Base-by-base conservation (phyloP, 1,140 invertebrate species). In the Patella vulgata region DNA sequence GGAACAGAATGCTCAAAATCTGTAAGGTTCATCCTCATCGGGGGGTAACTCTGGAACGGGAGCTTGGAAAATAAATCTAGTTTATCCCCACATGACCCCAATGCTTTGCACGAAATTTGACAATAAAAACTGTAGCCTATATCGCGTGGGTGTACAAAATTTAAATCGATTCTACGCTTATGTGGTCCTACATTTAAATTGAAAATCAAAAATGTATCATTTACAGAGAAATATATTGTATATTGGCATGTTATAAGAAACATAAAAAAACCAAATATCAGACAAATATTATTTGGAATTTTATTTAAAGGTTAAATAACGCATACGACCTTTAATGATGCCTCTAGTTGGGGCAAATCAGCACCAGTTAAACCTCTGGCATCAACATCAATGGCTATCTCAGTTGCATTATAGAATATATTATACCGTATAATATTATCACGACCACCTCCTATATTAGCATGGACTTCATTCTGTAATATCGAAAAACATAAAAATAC, bases 401-500 rank as follows among this genome's bases (percentile, higher is more conserved):
- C 23, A 23, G 42, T 44, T n/a, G 42, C 42, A 23, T 44, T 23
- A 23, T 44, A 44, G 42, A 44, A 44, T n/a, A 44, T 23, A 23
- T 44, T 44, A 30, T 63, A 50, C 3, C 52, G 42, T n/a, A 75
- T 55, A 9, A 63, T 57, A 30, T 70, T 70, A 42, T 73, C 64
- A 14, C 70, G 58, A 2, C 73, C 70, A 11, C 70, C 70, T 2
- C 67, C 66, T 25, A 74, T 74, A 11, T 66, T 69, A 3, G 62
- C 54, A 31, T 74, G 72, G 2, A 64, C 51, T 17, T 64, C 55
- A 44, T 73, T 73, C 71, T 73, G 30, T 21, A 66, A 58, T n/a
- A 46, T 28, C 50, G 12, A 19, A 11, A 44, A 11, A 12, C 42
- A n/a, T 40, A n/a, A n/a, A n/a, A n/a, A n/a, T n/a, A n/a, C n/a